Evolutionary conservation across 2,888 invertebrate genomes (phyloP).

Genomic region (Linnaemya tessellans): DNA sequence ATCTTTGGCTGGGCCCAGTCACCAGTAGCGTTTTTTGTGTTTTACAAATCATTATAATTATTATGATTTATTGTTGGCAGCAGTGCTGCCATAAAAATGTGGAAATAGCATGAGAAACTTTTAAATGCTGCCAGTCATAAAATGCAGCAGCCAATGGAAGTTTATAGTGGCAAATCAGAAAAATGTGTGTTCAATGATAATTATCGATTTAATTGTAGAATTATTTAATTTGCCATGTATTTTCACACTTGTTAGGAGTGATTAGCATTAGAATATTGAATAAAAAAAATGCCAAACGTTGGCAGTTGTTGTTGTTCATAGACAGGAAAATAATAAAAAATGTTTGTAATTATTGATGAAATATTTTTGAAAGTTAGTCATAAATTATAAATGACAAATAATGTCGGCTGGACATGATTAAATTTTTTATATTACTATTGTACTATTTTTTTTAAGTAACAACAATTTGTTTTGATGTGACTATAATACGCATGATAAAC

Average conservation of each 20-base stretch:
- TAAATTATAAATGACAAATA: background rate
- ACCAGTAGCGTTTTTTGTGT: constrained; percentile 38
- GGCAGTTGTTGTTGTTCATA: constrained; percentile 17
- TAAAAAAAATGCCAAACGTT: constrained; percentile 16
- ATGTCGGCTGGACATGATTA: background rate
- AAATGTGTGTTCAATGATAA: constrained; percentile 48
- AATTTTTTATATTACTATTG: too few relatives aligned
- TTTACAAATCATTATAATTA: constrained; percentile 65
- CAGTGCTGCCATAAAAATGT: constrained; percentile 36
- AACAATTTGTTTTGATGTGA: too few relatives aligned
- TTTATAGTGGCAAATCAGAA: constrained; percentile 12
- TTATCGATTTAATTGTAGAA: constrained; percentile 66
- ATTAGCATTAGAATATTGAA: constrained; percentile 56
- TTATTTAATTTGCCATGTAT: constrained; percentile 67
- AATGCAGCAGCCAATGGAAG: background rate
- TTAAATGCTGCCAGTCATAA: constrained; percentile 37
- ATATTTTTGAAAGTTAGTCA: background rate
- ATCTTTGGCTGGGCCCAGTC: constrained; percentile 7
- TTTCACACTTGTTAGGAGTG: constrained; percentile 69
- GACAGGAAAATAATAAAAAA: constrained; percentile 10
- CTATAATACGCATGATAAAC: too few relatives aligned
- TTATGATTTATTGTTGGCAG: constrained; percentile 67
- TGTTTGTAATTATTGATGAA: background rate
- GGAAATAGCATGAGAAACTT: constrained; percentile 33
- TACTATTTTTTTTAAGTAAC: too few relatives aligned